Percentiles rank a stretch among this genome's conserved stretches.
These are phyloP conservation scores for Monarcha castaneiventris DNA, from an alignment of 2,113 vertebrate genomes.

Conservation along the genomic window DNA sequence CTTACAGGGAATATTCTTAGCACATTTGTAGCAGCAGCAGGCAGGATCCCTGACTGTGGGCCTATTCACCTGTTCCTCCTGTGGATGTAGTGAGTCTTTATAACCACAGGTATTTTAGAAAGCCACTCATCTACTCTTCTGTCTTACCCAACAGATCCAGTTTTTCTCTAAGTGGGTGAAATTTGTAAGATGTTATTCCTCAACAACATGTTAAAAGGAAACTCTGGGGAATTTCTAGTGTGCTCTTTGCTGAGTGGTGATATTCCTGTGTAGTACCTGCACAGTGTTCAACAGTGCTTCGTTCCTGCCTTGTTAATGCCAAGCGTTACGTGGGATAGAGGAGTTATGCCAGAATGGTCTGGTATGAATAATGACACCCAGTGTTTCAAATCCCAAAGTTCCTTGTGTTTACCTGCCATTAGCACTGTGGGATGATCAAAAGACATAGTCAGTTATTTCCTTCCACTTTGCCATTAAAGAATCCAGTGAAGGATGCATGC, in stretches of 20 bases:
- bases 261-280: background rate
- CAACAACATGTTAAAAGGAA: background rate
- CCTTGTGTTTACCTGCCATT: background rate
- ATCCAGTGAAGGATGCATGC: background rate
- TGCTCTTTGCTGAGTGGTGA: background rate
- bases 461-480: background rate
- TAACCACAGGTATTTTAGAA: background rate
- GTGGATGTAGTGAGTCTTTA: background rate
- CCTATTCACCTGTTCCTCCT: background rate
- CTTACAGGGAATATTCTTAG: background rate
- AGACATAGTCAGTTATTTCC: background rate
- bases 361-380: background rate
- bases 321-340: background rate
- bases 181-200: background rate
- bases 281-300: background rate
- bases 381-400: background rate
- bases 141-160: background rate
- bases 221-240: background rate
- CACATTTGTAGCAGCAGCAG: background rate
- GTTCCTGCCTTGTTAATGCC: background rate
- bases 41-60: background rate
- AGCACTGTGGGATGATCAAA: background rate
- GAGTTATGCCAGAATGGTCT: background rate
- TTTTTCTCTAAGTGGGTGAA: background rate
- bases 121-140: background rate